A percentile compares a stretch with the other conserved stretches of the same genome.
Evolutionary conservation across 2,113 vertebrate species (phyloP).

Genomic region (Balaenoptera acutorostrata): DNA sequence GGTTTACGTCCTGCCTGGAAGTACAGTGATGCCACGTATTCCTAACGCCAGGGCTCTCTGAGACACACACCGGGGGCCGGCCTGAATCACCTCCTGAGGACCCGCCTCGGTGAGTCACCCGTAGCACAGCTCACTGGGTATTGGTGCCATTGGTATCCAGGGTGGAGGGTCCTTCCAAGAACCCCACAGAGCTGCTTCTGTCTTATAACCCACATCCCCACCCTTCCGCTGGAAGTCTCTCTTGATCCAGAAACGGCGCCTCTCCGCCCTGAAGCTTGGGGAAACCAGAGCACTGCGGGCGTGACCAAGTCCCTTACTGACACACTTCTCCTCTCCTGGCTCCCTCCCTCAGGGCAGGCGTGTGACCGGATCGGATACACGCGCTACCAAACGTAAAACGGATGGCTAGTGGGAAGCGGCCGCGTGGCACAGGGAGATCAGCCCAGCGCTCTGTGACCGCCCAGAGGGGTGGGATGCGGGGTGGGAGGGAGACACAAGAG

Average conservation of each 20-base stretch:
- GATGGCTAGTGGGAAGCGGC: too few relatives aligned
- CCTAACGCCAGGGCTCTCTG: rapidly evolving
- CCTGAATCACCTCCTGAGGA: rapidly evolving
- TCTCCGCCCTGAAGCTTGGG: rapidly evolving
- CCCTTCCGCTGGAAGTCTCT: not conserved
- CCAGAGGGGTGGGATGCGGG: too few relatives aligned
- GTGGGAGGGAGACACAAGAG: too few relatives aligned
- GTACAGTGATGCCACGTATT: rapidly evolving
- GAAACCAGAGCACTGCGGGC: rapidly evolving
- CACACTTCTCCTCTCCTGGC: not conserved
- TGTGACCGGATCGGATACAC: rapidly evolving
- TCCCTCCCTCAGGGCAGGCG: not conserved
- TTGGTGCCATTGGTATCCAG: rapidly evolving
- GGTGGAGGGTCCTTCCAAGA: not conserved
- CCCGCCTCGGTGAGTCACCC: not conserved
- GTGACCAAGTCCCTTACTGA: rapidly evolving
- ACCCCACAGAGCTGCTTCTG: not conserved
- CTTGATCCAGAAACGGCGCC: not conserved
- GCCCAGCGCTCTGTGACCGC: too few relatives aligned
- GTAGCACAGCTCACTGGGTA: too few relatives aligned
- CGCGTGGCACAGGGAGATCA: too few relatives aligned
- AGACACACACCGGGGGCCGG: rapidly evolving
- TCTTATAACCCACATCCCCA: not conserved
- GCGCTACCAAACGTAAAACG: too few relatives aligned
- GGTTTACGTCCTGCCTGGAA: rapidly evolving